A percentile compares a stretch with the other conserved stretches of the same genome.
These are phyloP conservation scores for Chloebia gouldiae DNA, from an alignment of 2,113 vertebrate genomes.

Conservation along the genomic window DNA sequence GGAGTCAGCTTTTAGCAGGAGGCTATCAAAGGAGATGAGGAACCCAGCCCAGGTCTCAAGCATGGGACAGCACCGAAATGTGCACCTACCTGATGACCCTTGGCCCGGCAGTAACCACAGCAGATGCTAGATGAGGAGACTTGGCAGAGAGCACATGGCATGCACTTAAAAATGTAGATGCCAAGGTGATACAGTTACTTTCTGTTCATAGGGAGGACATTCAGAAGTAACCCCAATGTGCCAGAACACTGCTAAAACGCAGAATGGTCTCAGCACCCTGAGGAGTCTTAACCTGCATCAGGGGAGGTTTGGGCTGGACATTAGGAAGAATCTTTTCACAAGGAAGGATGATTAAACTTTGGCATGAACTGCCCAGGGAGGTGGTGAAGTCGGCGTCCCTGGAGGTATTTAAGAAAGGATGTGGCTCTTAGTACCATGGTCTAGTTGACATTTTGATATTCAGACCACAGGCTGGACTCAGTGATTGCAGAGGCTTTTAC, in stretches of 20 bases:
- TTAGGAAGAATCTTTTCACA: not conserved
- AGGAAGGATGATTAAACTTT: no score
- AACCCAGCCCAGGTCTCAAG: not conserved
- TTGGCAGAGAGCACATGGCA: fast-evolving
- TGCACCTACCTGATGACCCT: fast-evolving
- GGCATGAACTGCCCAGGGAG: not conserved
- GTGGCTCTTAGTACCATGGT: not conserved
- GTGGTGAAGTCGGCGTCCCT: not conserved
- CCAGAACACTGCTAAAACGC: not conserved
- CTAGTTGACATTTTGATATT: not conserved
- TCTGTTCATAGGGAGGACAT: fast-evolving
- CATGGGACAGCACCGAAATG: fast-evolving
- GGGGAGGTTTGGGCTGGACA: not conserved
- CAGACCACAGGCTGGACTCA: not conserved
- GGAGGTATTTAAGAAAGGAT: not conserved
- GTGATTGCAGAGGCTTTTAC: not conserved
- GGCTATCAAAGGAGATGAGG: fast-evolving
- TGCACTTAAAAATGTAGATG: fast-evolving
- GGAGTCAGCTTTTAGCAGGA: not conserved
- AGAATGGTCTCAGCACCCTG: fast-evolving
- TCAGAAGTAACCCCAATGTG: fast-evolving
- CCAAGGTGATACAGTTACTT: not conserved
- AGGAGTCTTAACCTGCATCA: no score
- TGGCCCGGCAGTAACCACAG: fast-evolving
- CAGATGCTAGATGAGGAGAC: fast-evolving